These are phyloP conservation scores for Empidonax alnorum DNA, from an alignment of 2,113 vertebrate genomes.

Conservation along the genomic window DNA sequence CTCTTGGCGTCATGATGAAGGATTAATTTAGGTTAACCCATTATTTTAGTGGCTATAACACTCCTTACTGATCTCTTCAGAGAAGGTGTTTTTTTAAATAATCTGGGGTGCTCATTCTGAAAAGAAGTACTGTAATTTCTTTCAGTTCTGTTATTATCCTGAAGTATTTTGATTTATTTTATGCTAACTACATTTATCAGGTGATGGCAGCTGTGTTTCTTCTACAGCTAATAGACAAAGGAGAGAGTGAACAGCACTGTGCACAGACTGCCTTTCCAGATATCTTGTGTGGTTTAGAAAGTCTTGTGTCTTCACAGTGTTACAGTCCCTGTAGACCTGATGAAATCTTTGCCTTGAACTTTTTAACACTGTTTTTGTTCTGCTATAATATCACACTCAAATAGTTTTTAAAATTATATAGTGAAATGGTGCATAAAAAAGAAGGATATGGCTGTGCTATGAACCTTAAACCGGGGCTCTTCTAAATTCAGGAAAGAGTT, in stretches of 20 bases:
- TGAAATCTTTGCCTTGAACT: not conserved
- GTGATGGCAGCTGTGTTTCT: constrained; percentile 35
- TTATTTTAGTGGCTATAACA: not conserved
- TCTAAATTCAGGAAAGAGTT: not conserved
- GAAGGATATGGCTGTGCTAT: not conserved
- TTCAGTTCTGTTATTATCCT: not conserved
- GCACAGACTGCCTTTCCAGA: constrained; percentile 1
- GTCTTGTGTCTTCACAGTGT: not conserved
- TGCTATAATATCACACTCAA: not conserved
- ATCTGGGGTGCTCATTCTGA: not conserved
- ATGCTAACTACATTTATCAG: not conserved
- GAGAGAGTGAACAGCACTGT: not conserved
- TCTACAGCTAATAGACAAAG: constrained; percentile 1
- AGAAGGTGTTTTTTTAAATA: not conserved
- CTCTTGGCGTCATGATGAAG: not conserved
- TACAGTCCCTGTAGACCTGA: not conserved
- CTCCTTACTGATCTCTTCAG: not conserved
- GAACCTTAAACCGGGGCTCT: not conserved
- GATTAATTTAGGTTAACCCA: not conserved
- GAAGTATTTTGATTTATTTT: constrained; percentile 28
- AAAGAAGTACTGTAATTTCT: not conserved
- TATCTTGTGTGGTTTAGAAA: not conserved
- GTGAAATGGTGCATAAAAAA: not conserved
- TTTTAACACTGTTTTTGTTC: not conserved
- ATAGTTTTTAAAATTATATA: not conserved